Evolutionary conservation across 2,888 invertebrate genomes (phyloP), one percentile per base, ranked within the genome.

Genomic region (Orthosia gracilis): DNA sequence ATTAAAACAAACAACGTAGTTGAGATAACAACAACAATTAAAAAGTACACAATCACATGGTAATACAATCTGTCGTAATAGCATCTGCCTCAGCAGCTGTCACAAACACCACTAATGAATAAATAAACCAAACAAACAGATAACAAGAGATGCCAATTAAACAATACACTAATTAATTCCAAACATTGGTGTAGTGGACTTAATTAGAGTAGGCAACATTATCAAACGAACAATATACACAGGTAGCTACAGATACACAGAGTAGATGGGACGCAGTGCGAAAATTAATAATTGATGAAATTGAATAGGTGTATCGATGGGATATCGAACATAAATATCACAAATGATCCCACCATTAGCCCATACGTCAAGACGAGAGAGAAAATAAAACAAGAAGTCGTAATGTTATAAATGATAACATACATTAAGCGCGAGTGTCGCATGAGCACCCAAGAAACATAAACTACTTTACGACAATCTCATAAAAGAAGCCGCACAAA

Each of bases 61-160:
- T 85, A 88, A 88, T 84, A 87, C 87, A 87, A 87, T 88, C 82
- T 84, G 76, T 82, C 85, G 88, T 88, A 90, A 90, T 85, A 81
- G 85, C 88, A 86, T 89, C 91, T 89, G 88, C 91, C 90, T 92
- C 91, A 91, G 89, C 92, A 89, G 92, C 94, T 94, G 94, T 94
- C 94, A 95, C 94, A 94, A 95, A 94, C 94, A 94, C 93, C 92
- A 92, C 94, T 96, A 96, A 96, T 96, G 94, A 96, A 95, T 96
- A 96, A 96, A 96, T 96, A 96, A 95, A 94, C 94, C 94, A 93
- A 94, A 95, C 94, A 95, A 95, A 96, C 95, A 96, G 95, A 96
- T 96, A 96, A 96, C 96, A 96, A 96, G 96, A 96, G 96, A 96
- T 95, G 95, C 96, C 96, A 96, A 96, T 96, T 96, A 96, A 96